Percentiles rank a stretch among this genome's conserved stretches.
Evolutionary conservation across 2,113 vertebrate genomes (phyloP).

Genomic region (Neogale vison): DNA sequence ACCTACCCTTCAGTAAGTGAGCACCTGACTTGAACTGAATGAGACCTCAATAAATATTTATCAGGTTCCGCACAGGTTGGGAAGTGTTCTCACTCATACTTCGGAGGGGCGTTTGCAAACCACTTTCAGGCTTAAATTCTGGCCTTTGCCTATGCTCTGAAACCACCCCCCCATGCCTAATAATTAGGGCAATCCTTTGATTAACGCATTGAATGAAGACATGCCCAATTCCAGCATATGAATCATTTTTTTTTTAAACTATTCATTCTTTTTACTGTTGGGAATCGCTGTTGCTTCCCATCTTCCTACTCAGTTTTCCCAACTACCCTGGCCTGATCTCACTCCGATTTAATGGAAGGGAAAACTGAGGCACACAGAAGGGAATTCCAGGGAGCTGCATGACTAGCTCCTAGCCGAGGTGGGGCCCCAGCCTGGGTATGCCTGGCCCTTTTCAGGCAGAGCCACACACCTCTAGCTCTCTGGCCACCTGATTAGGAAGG

Average conservation of each 20-base stretch:
- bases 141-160: background rate
- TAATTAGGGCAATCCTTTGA: background rate
- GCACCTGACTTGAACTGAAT: background rate
- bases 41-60: background rate
- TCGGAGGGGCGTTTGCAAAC: background rate
- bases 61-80: background rate
- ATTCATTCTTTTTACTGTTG: background rate
- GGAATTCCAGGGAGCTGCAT: background rate
- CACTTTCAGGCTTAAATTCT: background rate
- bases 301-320: background rate
- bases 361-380: background rate
- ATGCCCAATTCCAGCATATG: background rate
- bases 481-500: background rate
- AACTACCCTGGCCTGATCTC: background rate
- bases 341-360: background rate
- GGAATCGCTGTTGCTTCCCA: background rate
- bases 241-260: background rate
- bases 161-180: background rate
- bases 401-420: background rate
- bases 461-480: background rate
- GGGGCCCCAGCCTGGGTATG: background rate
- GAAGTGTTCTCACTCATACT: background rate
- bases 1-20: fast-evolving
- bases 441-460: background rate
- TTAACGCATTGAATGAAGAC: background rate